Base-by-base conservation (phyloP, 1,140 invertebrate species). In the Drosophila simulans region DNA sequence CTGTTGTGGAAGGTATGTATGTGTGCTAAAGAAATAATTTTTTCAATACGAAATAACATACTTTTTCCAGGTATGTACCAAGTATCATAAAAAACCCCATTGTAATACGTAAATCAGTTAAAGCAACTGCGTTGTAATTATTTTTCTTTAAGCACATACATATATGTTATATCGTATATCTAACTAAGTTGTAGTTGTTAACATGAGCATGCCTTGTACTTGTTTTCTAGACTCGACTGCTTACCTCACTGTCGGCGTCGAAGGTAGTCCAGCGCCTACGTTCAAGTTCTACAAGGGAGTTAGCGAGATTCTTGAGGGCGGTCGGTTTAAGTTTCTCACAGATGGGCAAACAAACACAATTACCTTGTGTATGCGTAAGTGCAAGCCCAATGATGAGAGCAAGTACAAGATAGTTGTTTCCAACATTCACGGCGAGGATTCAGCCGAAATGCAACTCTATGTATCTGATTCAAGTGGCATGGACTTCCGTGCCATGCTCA, bases 401-500 rank as follows among this genome's bases (percentile, higher is more conserved):
- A 97, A 97, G 92, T 99, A 99, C 93, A 98, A 97, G 91, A 95
- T 99, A 81, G 95, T 97, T 55, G 95, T 99, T 57, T 97, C 96
- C 90, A 99, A 99, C 91, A 95, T 96, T 58, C 96, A 99, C 90
- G 98, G 98, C 62, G 97, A 98, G 92, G 98, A 99, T 92, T 96
- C 96, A 0, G 98, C 97, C 62, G 98, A 98, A 91, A 98, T 98
- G 95, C 96, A 96, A 84, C 94, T 99, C 73, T 99, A 98, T 92
- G 98, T 99, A 35, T 98, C 98, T 80, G 98, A 98, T 95, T 95
- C 98, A 68, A 97, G 97, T 93, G 98, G 97, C 85, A 98, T 99
- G 96, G 99, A 99, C 93, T 99, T 99, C 96, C 96, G 99, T 93
- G 95, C 98, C 68, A 97, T 99, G 96, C 94, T 99, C 65, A 99